A percentile compares a stretch with the other conserved stretches of the same genome.
These are phyloP conservation scores for Neomorphus geoffroyi DNA, from an alignment of 2,797 vertebrate species.

Conservation along the genomic window DNA sequence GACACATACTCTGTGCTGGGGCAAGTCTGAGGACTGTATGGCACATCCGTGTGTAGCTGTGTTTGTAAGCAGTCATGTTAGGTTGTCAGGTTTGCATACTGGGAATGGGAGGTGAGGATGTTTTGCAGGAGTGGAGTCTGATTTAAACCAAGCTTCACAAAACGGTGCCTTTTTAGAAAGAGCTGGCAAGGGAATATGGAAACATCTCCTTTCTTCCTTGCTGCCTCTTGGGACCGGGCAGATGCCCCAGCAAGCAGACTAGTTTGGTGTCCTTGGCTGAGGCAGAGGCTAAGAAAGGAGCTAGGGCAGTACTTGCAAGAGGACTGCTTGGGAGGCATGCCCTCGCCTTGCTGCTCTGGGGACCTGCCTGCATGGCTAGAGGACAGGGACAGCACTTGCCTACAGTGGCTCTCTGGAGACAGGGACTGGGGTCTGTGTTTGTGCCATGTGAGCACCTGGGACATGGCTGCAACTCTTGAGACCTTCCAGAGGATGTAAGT, in stretches of 20 bases:
- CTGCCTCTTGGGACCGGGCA: not conserved
- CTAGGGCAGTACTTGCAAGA: not conserved
- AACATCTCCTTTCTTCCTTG: not conserved
- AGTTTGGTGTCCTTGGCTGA: not conserved
- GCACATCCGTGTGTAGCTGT: accelerated
- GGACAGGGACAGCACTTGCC: not conserved
- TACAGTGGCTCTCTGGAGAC: accelerated
- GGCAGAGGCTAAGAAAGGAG: not conserved
- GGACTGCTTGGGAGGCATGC: no score
- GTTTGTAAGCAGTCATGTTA: not conserved
- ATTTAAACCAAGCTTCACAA: not conserved
- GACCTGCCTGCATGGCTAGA: not conserved
- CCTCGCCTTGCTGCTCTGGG: not conserved
- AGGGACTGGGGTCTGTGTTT: not conserved
- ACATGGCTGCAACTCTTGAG: accelerated
- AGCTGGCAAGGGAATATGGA: not conserved
- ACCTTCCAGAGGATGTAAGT: not conserved
- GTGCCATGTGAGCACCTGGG: not conserved
- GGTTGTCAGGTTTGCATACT: accelerated
- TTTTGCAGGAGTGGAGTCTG: not conserved
- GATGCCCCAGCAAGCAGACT: not conserved
- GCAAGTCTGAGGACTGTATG: not conserved
- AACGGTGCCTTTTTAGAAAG: not conserved
- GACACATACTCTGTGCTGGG: accelerated
- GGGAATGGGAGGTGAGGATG: not conserved